Percentiles rank a stretch among this genome's conserved stretches.
Conservation (phyloP, 2,888 invertebrate species). For the Gortyna flavago region DNA sequence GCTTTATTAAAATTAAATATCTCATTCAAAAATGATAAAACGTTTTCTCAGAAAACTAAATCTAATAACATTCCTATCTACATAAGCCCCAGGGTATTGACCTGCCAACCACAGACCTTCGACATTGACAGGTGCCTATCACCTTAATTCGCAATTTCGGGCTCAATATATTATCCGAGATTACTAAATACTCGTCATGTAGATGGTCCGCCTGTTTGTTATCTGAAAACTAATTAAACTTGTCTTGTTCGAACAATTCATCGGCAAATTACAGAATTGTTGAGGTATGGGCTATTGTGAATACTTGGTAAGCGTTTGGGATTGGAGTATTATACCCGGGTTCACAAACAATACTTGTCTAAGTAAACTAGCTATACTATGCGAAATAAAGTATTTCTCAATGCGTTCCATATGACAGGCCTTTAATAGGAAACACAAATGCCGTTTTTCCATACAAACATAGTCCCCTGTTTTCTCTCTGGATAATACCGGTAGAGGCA, state of each 20-base stretch:
- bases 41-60: background rate
- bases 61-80: conserved; percentile 4
- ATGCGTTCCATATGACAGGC: too few species aligned
- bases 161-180: conserved; percentile 34
- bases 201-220: background rate
- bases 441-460: too few species aligned
- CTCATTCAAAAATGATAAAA: background rate
- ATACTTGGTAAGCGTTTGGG: background rate
- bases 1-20: background rate
- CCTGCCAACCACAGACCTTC: conserved; percentile 3
- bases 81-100: conserved; percentile 10
- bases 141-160: conserved; percentile 35
- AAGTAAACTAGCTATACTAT: too few species aligned
- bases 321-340: background rate
- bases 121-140: conserved; percentile 48
- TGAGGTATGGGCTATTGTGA: conserved; percentile 6
- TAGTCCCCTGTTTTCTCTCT: too few species aligned
- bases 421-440: too few species aligned
- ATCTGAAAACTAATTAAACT: conserved; percentile 48
- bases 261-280: conserved; percentile 12
- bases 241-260: background rate
- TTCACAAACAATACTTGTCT: background rate
- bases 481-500: too few species aligned
- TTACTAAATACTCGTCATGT: conserved; percentile 12
- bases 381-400: too few species aligned